These are phyloP conservation scores for Blera fallax DNA, from an alignment of 2,888 invertebrate genomes.

Conservation along the genomic window DNA sequence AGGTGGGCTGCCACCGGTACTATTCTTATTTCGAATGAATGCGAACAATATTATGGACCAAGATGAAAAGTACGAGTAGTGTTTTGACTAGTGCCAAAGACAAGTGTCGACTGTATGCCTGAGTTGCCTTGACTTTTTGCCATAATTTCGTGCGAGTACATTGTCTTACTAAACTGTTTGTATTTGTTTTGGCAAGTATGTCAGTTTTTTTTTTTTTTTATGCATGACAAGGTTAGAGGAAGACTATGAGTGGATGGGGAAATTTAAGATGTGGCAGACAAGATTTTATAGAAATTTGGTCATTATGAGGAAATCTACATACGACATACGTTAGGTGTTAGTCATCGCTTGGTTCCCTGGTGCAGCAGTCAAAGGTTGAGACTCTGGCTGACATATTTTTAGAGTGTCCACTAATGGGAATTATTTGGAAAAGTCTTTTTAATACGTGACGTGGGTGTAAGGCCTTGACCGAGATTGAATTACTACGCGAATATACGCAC, in stretches of 20 bases:
- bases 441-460: too few relatives aligned
- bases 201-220: neutral
- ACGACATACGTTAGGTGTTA: neutral
- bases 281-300: neutral
- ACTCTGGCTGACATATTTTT: too few relatives aligned
- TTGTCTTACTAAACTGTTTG: slow-evolving; percentile 34
- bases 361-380: too few relatives aligned
- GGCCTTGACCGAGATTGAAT: too few relatives aligned
- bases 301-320: neutral
- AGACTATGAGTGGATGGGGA: neutral
- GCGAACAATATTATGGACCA: neutral
- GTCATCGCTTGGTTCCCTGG: neutral
- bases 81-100: slow-evolving; percentile 62
- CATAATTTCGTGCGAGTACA: slow-evolving; percentile 53
- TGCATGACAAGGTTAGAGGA: slow-evolving; percentile 3
- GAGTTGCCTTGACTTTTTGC: slow-evolving; percentile 64
- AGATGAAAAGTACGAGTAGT: neutral
- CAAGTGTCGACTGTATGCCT: slow-evolving; percentile 49
- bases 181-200: slow-evolving; percentile 19
- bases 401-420: too few relatives aligned
- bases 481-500: too few relatives aligned
- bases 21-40: neutral
- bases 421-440: too few relatives aligned
- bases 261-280: too few relatives aligned
- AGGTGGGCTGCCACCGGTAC: slow-evolving; percentile 17